Evolutionary conservation across 2,888 invertebrate genomes (phyloP).

Genomic region (Lissonota sp.): DNA sequence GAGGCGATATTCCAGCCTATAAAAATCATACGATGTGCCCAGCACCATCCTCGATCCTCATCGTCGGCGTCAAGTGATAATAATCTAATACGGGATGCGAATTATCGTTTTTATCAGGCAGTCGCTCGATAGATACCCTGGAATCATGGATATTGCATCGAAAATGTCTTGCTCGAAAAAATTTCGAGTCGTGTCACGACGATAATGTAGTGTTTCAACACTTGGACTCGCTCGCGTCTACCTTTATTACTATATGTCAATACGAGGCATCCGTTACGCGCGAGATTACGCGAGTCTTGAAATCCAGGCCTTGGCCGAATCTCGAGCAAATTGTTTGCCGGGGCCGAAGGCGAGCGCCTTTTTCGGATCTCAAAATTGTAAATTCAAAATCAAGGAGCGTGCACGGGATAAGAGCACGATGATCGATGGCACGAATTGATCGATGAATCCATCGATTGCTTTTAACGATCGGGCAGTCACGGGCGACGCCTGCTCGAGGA

Average conservation of each 20-base stretch:
- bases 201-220: too few species aligned
- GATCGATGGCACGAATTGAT: slow-evolving; percentile 72
- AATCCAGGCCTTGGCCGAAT: neutral
- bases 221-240: too few species aligned
- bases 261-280: too few species aligned
- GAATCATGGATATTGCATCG: too few species aligned
- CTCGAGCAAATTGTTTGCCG: neutral
- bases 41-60: too few species aligned
- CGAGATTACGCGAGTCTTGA: slow-evolving; percentile 13
- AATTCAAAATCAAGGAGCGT: slow-evolving; percentile 24
- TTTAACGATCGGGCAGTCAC: slow-evolving; percentile 69
- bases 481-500: slow-evolving; percentile 29
- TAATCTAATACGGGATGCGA: too few species aligned
- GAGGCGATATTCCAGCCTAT: slow-evolving; percentile 12
- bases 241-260: too few species aligned
- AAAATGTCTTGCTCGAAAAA: too few species aligned
- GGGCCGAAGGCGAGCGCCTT: neutral
- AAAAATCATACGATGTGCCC: neutral
- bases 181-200: too few species aligned
- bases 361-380: neutral
- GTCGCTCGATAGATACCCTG: too few species aligned
- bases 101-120: too few species aligned
- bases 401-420: slow-evolving; percentile 52
- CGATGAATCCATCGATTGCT: slow-evolving; percentile 72
- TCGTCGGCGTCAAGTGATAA: too few species aligned